A percentile compares a stretch with the other conserved stretches of the same genome.
Evolutionary conservation across 2,797 vertebrate species (phyloP).

Genomic region (Pteropus rufus): DNA sequence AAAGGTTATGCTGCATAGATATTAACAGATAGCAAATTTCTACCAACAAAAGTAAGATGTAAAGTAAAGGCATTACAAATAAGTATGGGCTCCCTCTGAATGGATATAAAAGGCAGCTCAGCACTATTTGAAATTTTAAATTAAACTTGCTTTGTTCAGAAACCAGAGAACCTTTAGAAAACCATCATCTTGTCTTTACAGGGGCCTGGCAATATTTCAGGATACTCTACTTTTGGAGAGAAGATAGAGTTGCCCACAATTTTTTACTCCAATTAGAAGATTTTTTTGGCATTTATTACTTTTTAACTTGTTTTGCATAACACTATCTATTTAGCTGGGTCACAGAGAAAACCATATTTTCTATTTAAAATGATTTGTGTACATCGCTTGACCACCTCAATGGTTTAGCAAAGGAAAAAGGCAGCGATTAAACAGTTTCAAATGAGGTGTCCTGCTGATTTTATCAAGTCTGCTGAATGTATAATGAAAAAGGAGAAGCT

Average conservation of each 20-base stretch:
- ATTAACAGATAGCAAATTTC: slow-evolving; percentile 51
- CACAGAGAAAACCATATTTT: slow-evolving; percentile 92
- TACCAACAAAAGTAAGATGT: slow-evolving; percentile 38
- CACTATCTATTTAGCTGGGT: slow-evolving; percentile 97
- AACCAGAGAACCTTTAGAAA: slow-evolving; percentile 75
- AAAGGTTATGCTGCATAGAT: slow-evolving; percentile 43
- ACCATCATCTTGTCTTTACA: slow-evolving; percentile 82
- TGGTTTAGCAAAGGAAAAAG: slow-evolving; percentile 90
- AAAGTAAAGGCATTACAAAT: slow-evolving; percentile 35
- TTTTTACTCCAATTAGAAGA: slow-evolving; percentile 96
- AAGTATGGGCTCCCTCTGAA: neutral
- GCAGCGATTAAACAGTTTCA: slow-evolving; percentile 94
- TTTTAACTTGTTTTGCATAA: slow-evolving; percentile 95
- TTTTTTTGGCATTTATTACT: slow-evolving; percentile 97
- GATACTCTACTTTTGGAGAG: slow-evolving; percentile 87
- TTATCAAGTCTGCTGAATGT: slow-evolving; percentile 99
- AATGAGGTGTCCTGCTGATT: slow-evolving; percentile 97
- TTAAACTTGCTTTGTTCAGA: slow-evolving; percentile 78
- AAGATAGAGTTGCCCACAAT: slow-evolving; percentile 87
- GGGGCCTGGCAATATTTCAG: slow-evolving; percentile 88
- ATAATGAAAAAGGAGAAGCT: slow-evolving; percentile 94
- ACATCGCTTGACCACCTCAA: slow-evolving; percentile 97
- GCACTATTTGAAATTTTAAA: slow-evolving; percentile 57
- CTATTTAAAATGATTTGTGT: slow-evolving; percentile 99
- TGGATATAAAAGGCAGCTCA: slow-evolving; percentile 51